Conservation (phyloP, 2,888 invertebrate species). For the Neoaliturus tenellus region DNA sequence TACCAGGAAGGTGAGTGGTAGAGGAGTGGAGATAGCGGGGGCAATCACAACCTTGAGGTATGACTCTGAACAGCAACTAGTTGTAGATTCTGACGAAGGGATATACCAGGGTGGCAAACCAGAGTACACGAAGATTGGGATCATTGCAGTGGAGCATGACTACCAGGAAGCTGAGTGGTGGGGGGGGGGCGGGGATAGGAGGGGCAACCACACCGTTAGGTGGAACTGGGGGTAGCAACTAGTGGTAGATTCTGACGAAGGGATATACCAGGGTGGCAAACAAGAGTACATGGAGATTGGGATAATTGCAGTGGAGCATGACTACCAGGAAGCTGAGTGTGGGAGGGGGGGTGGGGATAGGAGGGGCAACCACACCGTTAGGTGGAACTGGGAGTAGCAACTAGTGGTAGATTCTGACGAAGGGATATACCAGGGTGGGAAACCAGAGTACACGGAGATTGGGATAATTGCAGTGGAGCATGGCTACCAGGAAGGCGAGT, state of each 20-base stretch:
- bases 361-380: constrained; percentile 93
- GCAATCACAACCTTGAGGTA: constrained; percentile 94
- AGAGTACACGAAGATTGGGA: constrained; percentile 94
- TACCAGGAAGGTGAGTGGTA: constrained; percentile 86
- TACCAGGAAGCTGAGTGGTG: constrained; percentile 90
- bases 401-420: constrained; percentile 94
- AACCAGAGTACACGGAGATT: constrained; percentile 95
- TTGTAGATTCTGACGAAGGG: constrained; percentile 95
- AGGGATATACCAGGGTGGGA: constrained; percentile 96
- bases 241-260: constrained; percentile 93
- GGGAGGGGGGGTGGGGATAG: no score
- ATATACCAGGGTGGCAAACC: constrained; percentile 97
- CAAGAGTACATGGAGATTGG: constrained; percentile 95
- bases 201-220: constrained; percentile 93
- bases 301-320: constrained; percentile 95
- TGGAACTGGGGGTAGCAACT: constrained; percentile 95
- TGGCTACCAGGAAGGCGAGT: constrained; percentile 91
- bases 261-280: constrained; percentile 96
- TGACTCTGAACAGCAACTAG: no score
- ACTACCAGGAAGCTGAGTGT: constrained; percentile 88
- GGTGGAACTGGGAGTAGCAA: constrained; percentile 93
- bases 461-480: constrained; percentile 95
- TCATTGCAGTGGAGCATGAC: constrained; percentile 95
- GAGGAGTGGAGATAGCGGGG: constrained; percentile 75
- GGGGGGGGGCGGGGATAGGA: constrained; percentile 94